phyloP scores from a whole-genome alignment of 2,113 vertebrate species.

The Hippolais icterina region DNA sequence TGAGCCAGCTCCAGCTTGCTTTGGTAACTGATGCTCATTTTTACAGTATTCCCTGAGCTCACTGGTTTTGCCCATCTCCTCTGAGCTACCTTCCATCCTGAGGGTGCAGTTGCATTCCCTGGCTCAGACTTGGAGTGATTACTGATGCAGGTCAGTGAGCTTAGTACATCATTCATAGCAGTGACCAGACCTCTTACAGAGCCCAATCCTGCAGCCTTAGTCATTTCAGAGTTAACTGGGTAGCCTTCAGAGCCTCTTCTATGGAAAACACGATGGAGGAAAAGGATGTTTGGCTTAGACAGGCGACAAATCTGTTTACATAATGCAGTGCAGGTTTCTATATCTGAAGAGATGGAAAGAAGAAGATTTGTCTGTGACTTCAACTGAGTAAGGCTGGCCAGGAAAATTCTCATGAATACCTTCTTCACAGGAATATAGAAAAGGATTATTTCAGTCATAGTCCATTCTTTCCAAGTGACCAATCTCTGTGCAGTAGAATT shows the following conservation, averaged over 20 bases:
- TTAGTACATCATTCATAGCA: rapidly evolving
- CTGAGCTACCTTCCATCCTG: neutral
- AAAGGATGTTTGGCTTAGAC: neutral
- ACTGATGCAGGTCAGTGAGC: neutral
- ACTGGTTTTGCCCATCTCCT: neutral
- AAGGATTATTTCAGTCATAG: neutral
- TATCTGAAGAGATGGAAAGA: neutral
- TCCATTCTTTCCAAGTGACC: neutral
- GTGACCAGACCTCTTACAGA: neutral
- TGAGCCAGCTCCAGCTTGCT: neutral
- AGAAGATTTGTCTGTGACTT: neutral
- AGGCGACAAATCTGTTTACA: neutral
- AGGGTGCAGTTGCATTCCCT: neutral
- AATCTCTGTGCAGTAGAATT: neutral
- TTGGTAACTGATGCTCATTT: neutral
- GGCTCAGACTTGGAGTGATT: neutral
- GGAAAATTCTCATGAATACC: neutral
- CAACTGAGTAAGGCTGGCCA: neutral
- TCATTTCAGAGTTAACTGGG: neutral
- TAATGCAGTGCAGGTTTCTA: neutral
- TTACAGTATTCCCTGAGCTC: neutral
- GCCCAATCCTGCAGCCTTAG: neutral
- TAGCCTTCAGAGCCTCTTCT: neutral
- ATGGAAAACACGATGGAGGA: neutral
- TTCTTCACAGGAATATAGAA: neutral